Percentiles rank a stretch among this genome's conserved stretches.
These are phyloP conservation scores for Aphaenogaster rudis DNA, from an alignment of 1,140 invertebrate species.

Conservation along the genomic window DNA sequence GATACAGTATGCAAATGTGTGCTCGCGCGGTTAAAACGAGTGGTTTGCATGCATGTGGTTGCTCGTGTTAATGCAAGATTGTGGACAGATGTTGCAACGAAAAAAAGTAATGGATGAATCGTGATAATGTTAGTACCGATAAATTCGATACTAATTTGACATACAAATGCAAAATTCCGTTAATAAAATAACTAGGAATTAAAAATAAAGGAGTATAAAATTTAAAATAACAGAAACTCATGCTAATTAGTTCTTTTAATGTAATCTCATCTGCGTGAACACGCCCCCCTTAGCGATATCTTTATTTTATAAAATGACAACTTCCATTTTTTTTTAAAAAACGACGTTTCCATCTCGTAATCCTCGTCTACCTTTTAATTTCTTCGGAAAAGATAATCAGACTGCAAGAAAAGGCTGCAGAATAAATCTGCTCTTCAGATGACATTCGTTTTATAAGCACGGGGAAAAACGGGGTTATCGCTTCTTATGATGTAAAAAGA, in stretches of 20 bases:
- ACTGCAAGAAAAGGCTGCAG: background rate
- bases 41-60: slow-evolving; percentile 50
- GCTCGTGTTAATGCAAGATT: slow-evolving; percentile 13
- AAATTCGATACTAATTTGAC: background rate
- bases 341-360: background rate
- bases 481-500: background rate
- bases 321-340: background rate
- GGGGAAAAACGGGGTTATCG: slow-evolving; percentile 4
- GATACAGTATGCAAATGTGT: slow-evolving; percentile 1
- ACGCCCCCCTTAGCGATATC: background rate
- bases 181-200: slow-evolving; percentile 9
- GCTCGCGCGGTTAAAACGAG: slow-evolving; percentile 1
- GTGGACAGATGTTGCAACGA: slow-evolving; percentile 1
- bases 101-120: slow-evolving; percentile 5
- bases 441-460: slow-evolving; percentile 6
- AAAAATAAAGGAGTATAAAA: background rate
- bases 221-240: background rate
- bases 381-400: slow-evolving; percentile 13
- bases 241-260: background rate
- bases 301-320: slow-evolving; percentile 23
- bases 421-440: slow-evolving; percentile 21
- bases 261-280: background rate
- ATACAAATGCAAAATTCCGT: background rate
- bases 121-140: background rate
- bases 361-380: slow-evolving; percentile 4